These are phyloP conservation scores for Thumatha senex DNA, from an alignment of 2,888 invertebrate species.

Conservation along the genomic window DNA sequence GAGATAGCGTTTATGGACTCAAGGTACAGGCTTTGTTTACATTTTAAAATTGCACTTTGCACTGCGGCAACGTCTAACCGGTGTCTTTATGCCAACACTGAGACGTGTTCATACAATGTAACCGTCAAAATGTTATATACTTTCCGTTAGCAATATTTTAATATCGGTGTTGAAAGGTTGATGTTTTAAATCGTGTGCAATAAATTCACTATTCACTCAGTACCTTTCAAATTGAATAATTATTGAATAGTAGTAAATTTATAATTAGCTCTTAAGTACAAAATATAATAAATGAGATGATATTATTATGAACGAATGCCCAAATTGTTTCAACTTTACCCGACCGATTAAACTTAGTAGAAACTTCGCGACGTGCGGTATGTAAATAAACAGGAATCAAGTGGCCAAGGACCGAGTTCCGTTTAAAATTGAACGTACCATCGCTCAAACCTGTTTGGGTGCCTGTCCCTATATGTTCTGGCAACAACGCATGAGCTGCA, in stretches of 20 bases:
- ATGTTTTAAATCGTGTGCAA: constrained; percentile 19
- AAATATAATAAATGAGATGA: constrained; percentile 21
- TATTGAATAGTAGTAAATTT: no score
- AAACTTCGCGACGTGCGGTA: constrained; percentile 55
- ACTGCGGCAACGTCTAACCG: constrained; percentile 67
- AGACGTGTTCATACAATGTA: constrained; percentile 75
- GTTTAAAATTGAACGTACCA: constrained; percentile 74
- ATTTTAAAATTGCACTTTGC: constrained; percentile 83
- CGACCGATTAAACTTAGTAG: constrained; percentile 56
- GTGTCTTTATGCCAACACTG: constrained; percentile 69
- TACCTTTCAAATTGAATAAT: constrained; percentile 21
- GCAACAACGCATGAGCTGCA: constrained; percentile 65
- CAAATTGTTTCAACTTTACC: constrained; percentile 30
- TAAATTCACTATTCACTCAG: constrained; percentile 30
- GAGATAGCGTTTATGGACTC: constrained; percentile 73
- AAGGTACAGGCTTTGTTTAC: constrained; percentile 79
- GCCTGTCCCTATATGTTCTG: constrained; percentile 53
- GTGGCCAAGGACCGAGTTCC: constrained; percentile 49
- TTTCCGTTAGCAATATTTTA: constrained; percentile 46
- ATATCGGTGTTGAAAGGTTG: constrained; percentile 33
- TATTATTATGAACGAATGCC: constrained; percentile 8
- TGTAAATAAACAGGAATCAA: constrained; percentile 39
- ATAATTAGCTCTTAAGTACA: constrained; percentile 24
- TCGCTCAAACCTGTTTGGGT: constrained; percentile 58
- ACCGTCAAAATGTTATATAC: constrained; percentile 71